Base-by-base conservation (phyloP, 2,113 vertebrate genomes). In the Eretmochelys imbricata region DNA sequence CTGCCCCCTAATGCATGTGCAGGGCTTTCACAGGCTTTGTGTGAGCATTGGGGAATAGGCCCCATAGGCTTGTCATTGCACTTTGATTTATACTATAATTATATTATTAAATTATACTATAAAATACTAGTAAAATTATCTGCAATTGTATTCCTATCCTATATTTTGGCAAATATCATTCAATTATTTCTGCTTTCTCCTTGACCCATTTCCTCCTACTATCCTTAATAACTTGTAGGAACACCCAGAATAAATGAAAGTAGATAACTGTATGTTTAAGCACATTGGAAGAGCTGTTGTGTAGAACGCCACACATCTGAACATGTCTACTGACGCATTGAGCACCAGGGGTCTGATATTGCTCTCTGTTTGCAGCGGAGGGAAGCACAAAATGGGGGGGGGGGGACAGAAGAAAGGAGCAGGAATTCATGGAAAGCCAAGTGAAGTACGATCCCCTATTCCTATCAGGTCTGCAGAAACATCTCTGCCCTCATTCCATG, bases 121-220 rank as follows among this genome's bases (percentile, higher is more conserved):
- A 42, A 42, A 6, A 75, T 82, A 53, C 54, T 14, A 72, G 49
- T 85, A 84, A 72, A 88, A 85, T 48, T 25, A 87, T 76, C 82
- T 87, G 92, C 82, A 91, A 91, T 91, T 95, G 93, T 95, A 87
- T 69, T 85, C 24, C 85, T 86, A 85, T 85, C 84, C 75, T 65
- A 10, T 1, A 54, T 95, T 95, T 5, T 90, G 92, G 95, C 92
- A 94, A 80, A 83, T 72, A 79, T 72, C 83, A 76, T 82, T 86
- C 46, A 29, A 4, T 10, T 24, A 8, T 20, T 96, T 55, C 86
- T 80, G 82, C 51, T 35, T 69, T 90, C 82, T 87, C 83, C 78
- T 87, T 95, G 94, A 93, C 20, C 8, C 0, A 0, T 75, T 75
- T 89, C 89, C 80, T 82, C 53, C 20, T 94, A 79, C 53, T 78